A percentile compares a stretch with the other conserved stretches of the same genome.
phyloP scores from a whole-genome alignment of 2,888 invertebrate genomes.

The Quadroppia sp. region DNA sequence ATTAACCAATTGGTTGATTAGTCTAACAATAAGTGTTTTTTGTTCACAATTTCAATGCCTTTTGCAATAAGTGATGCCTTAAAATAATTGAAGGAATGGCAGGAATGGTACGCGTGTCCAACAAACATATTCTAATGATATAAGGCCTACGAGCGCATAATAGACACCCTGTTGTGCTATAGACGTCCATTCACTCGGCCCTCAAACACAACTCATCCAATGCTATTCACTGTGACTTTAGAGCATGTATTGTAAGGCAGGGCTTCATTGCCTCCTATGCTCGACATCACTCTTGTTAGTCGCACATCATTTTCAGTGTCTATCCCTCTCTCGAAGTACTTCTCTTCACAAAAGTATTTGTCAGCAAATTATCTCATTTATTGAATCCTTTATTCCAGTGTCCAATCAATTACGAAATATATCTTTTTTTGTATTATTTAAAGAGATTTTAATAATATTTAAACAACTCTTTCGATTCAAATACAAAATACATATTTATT shows the following conservation, averaged over 20 bases:
- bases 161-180: conserved; percentile 34
- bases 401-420: no score
- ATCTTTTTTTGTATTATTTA: no score
- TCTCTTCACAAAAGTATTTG: background rate
- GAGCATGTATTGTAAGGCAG: conserved; percentile 33
- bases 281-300: background rate
- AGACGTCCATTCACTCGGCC: conserved; percentile 15
- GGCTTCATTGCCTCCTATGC: conserved; percentile 20
- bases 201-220: conserved; percentile 18
- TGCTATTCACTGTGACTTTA: conserved; percentile 26
- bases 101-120: conserved; percentile 24
- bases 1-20: conserved; percentile 35
- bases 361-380: background rate
- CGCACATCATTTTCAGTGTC: conserved; percentile 13
- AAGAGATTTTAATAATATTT: no score
- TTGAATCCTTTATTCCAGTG: no score
- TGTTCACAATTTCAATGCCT: conserved; percentile 12
- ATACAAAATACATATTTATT: no score
- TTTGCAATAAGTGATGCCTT: conserved; percentile 2
- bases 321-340: background rate
- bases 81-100: conserved; percentile 19
- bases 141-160: conserved; percentile 22
- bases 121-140: conserved; percentile 30
- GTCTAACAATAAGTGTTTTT: conserved; percentile 33
- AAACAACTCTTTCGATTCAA: no score